phyloP scores from a whole-genome alignment of 2,113 vertebrate genomes.

The Chascanopsetta lugubris region DNA sequence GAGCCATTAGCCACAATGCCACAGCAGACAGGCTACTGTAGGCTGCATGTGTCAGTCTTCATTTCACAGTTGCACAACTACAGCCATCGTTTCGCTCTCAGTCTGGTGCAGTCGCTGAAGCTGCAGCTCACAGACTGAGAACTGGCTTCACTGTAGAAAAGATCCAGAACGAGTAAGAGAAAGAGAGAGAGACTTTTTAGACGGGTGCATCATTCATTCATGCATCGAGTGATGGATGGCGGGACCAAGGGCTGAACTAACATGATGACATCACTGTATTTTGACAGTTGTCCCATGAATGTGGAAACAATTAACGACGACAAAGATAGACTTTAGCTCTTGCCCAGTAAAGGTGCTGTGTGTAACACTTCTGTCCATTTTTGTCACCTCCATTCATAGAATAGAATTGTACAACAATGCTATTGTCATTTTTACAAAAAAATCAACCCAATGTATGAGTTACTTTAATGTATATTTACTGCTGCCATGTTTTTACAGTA shows the following conservation, averaged over 20 bases:
- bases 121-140: conserved; percentile 17
- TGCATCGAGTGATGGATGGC: conserved; percentile 60
- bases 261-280: conserved; percentile 73
- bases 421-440: too few relatives aligned
- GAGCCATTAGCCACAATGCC: conserved; percentile 49
- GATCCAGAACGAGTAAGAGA: conserved; percentile 36
- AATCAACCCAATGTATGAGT: too few relatives aligned
- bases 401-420: too few relatives aligned
- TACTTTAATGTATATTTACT: too few relatives aligned
- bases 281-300: conserved; percentile 75
- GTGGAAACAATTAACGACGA: conserved; percentile 77
- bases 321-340: conserved; percentile 78
- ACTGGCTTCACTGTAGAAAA: conserved; percentile 44
- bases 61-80: conserved; percentile 44
- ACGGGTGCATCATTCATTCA: too few relatives aligned
- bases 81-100: conserved; percentile 19
- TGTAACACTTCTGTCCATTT: too few relatives aligned
- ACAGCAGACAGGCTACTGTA: conserved; percentile 55
- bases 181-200: too few relatives aligned
- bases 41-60: conserved; percentile 46
- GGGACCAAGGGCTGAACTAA: conserved; percentile 64
- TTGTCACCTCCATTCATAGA: too few relatives aligned
- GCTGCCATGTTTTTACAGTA: too few relatives aligned
- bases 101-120: conserved; percentile 23
- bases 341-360: conserved; percentile 79